These are phyloP conservation scores for Hermodice carunculata DNA, from an alignment of 2,888 invertebrate species.

Conservation along the genomic window DNA sequence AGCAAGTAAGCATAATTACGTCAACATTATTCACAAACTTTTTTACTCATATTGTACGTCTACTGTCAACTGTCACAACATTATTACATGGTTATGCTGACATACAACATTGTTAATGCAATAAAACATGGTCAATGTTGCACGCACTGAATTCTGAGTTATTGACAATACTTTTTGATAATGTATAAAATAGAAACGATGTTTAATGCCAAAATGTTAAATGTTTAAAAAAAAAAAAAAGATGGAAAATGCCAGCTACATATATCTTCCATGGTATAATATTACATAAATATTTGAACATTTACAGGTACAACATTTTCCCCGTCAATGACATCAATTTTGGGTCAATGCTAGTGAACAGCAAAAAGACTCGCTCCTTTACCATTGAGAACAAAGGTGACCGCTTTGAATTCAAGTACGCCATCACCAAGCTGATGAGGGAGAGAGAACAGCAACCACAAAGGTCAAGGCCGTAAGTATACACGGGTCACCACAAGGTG, in stretches of 20 bases:
- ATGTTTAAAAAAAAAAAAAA: no score
- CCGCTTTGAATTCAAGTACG: conserved; percentile 68
- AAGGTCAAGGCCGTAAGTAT: conserved; percentile 54
- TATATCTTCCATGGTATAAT: no score
- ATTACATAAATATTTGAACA: no score
- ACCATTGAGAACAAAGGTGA: conserved; percentile 69
- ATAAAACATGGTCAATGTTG: no score
- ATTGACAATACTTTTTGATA: no score
- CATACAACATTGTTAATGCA: no score
- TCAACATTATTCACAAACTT: not conserved
- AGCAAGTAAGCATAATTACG: conserved; percentile 62
- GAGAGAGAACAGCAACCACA: conserved; percentile 29
- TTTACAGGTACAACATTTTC: conserved; percentile 66
- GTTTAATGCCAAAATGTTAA: no score
- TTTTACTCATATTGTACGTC: not conserved
- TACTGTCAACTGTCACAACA: no score
- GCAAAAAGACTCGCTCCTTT: conserved; percentile 66
- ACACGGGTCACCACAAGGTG: not conserved
- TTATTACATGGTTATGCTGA: no score
- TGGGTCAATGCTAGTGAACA: conserved; percentile 66
- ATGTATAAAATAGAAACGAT: no score
- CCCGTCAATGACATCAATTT: conserved; percentile 69
- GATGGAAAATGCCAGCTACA: no score
- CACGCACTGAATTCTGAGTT: no score
- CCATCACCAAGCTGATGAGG: conserved; percentile 53